A percentile compares a stretch with the other conserved stretches of the same genome.
phyloP scores from a whole-genome alignment of 2,113 vertebrate species.

The Crotophaga sulcirostris region DNA sequence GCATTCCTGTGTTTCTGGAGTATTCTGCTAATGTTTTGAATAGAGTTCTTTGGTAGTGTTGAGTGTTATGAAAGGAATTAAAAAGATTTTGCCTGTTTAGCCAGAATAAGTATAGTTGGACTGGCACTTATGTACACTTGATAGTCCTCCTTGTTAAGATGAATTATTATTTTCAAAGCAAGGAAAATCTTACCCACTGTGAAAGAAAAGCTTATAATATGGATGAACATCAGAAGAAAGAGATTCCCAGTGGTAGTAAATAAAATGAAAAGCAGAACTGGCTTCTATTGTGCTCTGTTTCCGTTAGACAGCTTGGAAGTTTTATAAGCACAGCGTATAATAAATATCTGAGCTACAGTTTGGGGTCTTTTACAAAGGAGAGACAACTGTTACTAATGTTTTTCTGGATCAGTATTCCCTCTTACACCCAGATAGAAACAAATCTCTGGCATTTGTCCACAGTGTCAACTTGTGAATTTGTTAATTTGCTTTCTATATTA shows the following conservation, averaged over 20 bases:
- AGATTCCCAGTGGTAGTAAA: conserved; percentile 54
- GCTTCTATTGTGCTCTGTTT: conserved; percentile 58
- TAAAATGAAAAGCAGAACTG: conserved; percentile 67
- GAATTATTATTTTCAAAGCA: conserved; percentile 44
- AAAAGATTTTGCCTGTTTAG: conserved; percentile 9
- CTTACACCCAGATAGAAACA: background rate
- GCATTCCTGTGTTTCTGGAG: background rate
- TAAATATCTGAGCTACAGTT: conserved; percentile 47
- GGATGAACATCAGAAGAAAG: conserved; percentile 62
- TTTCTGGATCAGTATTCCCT: background rate
- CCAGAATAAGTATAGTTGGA: background rate
- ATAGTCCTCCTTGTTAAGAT: conserved; percentile 15
- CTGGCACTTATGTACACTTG: background rate
- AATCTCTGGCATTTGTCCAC: conserved; percentile 19
- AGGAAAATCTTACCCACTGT: conserved; percentile 54
- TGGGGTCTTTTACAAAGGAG: conserved; percentile 28
- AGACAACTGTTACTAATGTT: conserved; percentile 3
- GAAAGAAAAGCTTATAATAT: conserved; percentile 49
- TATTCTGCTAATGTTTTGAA: background rate
- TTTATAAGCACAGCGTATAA: conserved; percentile 39
- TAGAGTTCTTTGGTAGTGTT: conserved; percentile 6
- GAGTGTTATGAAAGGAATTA: background rate
- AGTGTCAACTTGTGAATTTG: conserved; percentile 18
- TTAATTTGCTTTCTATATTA: conserved; percentile 48
- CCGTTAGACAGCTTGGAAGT: conserved; percentile 52